Base-by-base conservation (phyloP, 1,140 invertebrate genomes). In the Drosophila pseudoobscura region DNA sequence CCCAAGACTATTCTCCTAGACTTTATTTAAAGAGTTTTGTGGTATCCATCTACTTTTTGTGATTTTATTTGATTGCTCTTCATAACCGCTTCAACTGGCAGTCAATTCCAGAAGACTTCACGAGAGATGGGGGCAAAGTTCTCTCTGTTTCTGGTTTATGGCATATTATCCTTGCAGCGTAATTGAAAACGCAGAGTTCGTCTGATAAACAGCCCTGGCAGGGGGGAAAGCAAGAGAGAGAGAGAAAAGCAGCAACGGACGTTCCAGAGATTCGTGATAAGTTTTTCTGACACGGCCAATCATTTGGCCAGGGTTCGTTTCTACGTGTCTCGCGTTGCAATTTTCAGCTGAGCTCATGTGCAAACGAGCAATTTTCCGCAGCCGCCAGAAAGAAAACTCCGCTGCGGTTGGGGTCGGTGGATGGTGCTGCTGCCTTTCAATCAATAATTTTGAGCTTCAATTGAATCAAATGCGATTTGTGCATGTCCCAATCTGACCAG, bases 281-380 rank as follows among this genome's bases (percentile, higher is more conserved):
- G 77, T 84, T 80, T 84, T 71, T 76, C 82, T 84, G 80, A 84
- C 80, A 80, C 46, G 69, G 80, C 82, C 80, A 84, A 84, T 87
- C 80, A 84, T 84, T 80, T 85, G 62, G 68, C 47, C 51, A 64
- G 50, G 54, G 46, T 29, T 60, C 43, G 8, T 59, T 50, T 72
- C 80, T 87, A 85, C 80, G 80, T 85, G 80, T 85, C 82, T 75
- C 74, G 80, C 78, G 74, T 85, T 82, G 78, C 80, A 85, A 85
- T 85, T 78, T 87, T 74, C 82, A 85, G 82, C 82, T 82, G 82
- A 87, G 80, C 80, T 85, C 82, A 87, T 85, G 80, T 80, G 80
- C 82, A 78, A 85, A 82, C 78, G 82, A 87, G 64, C 57, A 56
- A 70, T 77, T 84, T 75, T 80, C 41, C 59, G 62, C 69, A 66